Base-by-base conservation (phyloP, 2,888 invertebrate genomes). In the Calameuta idolon region DNA sequence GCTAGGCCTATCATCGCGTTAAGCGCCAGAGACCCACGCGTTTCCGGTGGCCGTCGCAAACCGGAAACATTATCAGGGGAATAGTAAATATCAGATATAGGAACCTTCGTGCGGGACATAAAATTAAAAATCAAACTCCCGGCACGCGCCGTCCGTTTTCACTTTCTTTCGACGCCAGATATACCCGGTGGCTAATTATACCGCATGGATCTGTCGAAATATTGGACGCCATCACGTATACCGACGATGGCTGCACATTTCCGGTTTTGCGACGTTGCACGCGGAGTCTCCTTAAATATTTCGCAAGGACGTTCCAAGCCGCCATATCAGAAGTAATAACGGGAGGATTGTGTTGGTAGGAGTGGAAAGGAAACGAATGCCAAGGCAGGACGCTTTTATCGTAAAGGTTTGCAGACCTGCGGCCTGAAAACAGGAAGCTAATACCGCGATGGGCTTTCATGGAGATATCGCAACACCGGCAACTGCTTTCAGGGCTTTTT, bases 361-460 rank as follows among this genome's bases (percentile, higher is more conserved):
- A 55, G 9, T 55, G 23, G 55, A 23, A 89, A 87, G 86, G 78
- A 86, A 85, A 82, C 79, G 81, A 81, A 81, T 82, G 80, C 82
- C 81, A 79, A 82, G 81, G 79, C 83, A 80, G 80, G 75, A 85
- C 79, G 80, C 30, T 75, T 81, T 83, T 85, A 81, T 83, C 81
- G 69, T 77, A 78, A 76, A 55, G 9, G 55, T 55, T 55, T 55
- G 55, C 23, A 55, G 23, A 55, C 55, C 55, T 23, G 55, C 55
- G 55, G 23, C 76, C 73, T 35, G 77, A 79, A 85, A 85, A 86
- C 86, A 85, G 85, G 85, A 87, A 87, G 83, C 85, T 86, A 85
- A 87, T 84, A 76, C 79, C 76, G 40, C 82, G 78, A 80, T 79
- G 82, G 79, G 81, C 81, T 81, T 83, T 83, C 74, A 79, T 77